These are phyloP conservation scores for Tenebrosternarchus preto DNA, from an alignment of 2,113 vertebrate genomes.

Conservation along the genomic window DNA sequence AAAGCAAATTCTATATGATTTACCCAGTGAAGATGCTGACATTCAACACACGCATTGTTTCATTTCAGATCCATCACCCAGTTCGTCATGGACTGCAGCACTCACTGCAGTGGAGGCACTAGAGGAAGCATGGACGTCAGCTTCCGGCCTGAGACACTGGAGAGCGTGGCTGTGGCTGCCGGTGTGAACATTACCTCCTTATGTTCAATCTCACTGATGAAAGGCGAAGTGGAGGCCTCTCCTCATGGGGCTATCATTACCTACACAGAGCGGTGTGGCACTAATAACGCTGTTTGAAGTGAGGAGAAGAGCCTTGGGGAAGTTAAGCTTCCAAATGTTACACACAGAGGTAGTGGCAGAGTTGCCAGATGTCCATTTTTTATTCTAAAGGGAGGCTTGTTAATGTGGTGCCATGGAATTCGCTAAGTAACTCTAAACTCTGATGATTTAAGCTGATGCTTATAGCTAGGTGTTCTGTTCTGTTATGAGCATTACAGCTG, in stretches of 20 bases:
- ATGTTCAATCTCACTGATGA: constrained; percentile 51
- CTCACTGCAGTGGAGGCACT: not conserved
- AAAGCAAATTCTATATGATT: no score
- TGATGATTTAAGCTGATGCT: not conserved
- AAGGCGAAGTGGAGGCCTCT: constrained; percentile 38
- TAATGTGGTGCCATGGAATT: no score
- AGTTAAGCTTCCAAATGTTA: constrained; percentile 34
- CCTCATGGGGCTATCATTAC: constrained; percentile 50
- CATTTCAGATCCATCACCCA: not conserved
- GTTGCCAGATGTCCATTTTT: constrained; percentile 28
- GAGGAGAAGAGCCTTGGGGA: constrained; percentile 20
- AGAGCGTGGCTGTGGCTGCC: constrained; percentile 5
- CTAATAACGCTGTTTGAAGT: constrained; percentile 54
- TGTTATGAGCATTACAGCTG: no score
- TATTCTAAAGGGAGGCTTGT: not conserved
- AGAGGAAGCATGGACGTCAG: not conserved
- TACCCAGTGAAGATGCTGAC: no score
- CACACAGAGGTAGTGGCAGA: constrained; percentile 6
- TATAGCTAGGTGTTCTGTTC: not conserved
- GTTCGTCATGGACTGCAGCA: not conserved
- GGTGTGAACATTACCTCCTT: constrained; percentile 49
- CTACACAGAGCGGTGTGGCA: constrained; percentile 31
- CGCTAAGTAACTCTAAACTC: no score
- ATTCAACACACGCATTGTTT: not conserved
- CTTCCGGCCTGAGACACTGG: not conserved